Evolutionary conservation across 2,797 vertebrate species (phyloP), one percentile per base, ranked within the genome.

Genomic region (Muraenolepis orangiensis): DNA sequence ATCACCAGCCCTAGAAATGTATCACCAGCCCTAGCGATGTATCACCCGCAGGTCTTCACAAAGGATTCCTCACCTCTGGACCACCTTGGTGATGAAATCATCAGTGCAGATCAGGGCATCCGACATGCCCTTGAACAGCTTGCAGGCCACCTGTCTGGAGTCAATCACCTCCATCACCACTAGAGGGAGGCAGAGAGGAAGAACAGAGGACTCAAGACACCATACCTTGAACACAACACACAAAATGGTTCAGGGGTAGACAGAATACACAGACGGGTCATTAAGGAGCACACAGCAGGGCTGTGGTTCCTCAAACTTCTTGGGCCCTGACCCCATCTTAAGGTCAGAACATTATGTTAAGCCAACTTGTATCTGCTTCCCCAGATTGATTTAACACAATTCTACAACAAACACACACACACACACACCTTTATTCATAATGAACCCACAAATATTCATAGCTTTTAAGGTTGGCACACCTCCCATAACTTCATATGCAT

Each of bases 151-250:
- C 20, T 97, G 98, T 79, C 94, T 95, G 42, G 98, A 97, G 87
- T 99, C 97, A 79, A 96, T 95, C 75, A 99, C 96, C 72, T 99
- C 98, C 96, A 99, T 99, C 69, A 99, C 97, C 90, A 99, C 98
- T 99, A 81, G 42, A 72, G 42, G 46, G 20, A 72, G 38, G 20
- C 78, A 3, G 64, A 11, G 32, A 78, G 34, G 2, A 74, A 29
- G 2, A 51, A 51, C 46, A 57, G 51, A 57, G 8, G 20, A 57
- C 51, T 57, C 51, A 57, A n/a, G 6, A 57, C 4, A 8, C 51
- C 51, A 57, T 23, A 57, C 4, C 51, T 23, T 11, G n/a, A 23
- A 38, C 36, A 38, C 51, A 57, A 57, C n/a, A 34, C 32, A 34
- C 5, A 18, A 46, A 18, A n/a, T 57, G 51, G 51, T 23, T n/a